A percentile compares a stretch with the other conserved stretches of the same genome.
These are phyloP conservation scores for Drosophila paulistorum DNA, from an alignment of 1,140 invertebrate genomes.

Conservation along the genomic window DNA sequence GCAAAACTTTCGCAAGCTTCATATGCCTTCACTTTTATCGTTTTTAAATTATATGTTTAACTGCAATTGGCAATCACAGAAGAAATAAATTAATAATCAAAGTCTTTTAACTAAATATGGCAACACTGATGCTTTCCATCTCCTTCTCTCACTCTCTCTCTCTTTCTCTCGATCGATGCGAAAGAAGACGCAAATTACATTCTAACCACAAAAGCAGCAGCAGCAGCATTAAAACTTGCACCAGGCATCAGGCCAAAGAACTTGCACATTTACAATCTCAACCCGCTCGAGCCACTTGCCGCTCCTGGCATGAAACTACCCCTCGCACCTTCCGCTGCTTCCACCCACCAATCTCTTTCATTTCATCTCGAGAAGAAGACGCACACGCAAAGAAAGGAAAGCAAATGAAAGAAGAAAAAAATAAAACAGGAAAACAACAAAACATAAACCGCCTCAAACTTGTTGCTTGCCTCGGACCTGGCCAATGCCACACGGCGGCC, in stretches of 20 bases:
- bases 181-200: slow-evolving; percentile 40
- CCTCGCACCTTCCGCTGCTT: background rate
- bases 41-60: background rate
- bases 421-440: slow-evolving; percentile 7
- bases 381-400: slow-evolving; percentile 11
- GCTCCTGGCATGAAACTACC: background rate
- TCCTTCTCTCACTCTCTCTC: background rate
- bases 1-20: too few species aligned
- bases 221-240: slow-evolving; percentile 59
- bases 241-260: slow-evolving; percentile 61
- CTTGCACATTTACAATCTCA: slow-evolving; percentile 50
- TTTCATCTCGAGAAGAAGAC: slow-evolving; percentile 23
- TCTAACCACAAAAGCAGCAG: slow-evolving; percentile 40
- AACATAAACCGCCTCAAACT: slow-evolving; percentile 17
- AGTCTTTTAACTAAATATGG: slow-evolving; percentile 28
- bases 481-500: slow-evolving; percentile 8
- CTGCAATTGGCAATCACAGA: slow-evolving; percentile 11
- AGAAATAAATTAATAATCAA: slow-evolving; percentile 20
- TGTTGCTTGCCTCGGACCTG: slow-evolving; percentile 12
- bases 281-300: slow-evolving; percentile 3
- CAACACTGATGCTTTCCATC: slow-evolving; percentile 32
- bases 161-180: background rate
- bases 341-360: slow-evolving; percentile 26
- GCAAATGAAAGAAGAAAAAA: background rate
- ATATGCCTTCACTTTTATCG: background rate